Base-by-base conservation (phyloP, 2,797 vertebrate genomes). In the Salarias fasciatus region DNA sequence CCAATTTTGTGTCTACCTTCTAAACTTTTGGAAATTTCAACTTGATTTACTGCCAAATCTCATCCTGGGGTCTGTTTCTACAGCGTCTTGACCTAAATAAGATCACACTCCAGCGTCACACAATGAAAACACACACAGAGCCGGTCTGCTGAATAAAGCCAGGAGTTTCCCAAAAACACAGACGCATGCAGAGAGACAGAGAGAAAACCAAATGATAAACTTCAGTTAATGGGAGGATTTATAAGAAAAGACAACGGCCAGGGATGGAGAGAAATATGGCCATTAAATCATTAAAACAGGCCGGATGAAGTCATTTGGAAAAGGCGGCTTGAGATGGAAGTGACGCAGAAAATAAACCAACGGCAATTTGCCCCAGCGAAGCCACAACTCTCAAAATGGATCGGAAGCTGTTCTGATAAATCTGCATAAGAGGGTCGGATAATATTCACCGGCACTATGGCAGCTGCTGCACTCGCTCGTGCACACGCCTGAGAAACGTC, bases 401-500 rank as follows among this genome's bases (percentile, higher is more conserved):
- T 59, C 10, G 29, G 62, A 51, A 51, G 53, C 63, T 37, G 56
- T 36, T 67, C 70, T 77, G 55, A 70, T 62, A 46, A 53, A 72
- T 79, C 63, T 74, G 41, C 60, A 56, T 15, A n/a, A 44, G 6
- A 12, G 28, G 8, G 6, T 56, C 8, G 45, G 63, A 65, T 75
- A 18, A 71, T 63, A 59, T 73, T 40, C 44, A 43, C 12, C 51
- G 50, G 2, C 62, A 10, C 12, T 18, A 12, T 24, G 51, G 11
- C 77, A 84, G 73, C 79, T 82, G 82, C 73, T 82, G 68, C 70
- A 51, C 36, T 3, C 0, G 15, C 36, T 14, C 4, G 30, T 12
- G 8, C 13, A 52, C 7, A 5, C 15, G 38, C 11, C n/a, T 11
- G 45, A 18, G 6, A 37, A 8, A 41, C 11, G 24, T 31, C 4